These are phyloP conservation scores for Mungos mungo DNA, from an alignment of 2,113 vertebrate species.

Conservation along the genomic window DNA sequence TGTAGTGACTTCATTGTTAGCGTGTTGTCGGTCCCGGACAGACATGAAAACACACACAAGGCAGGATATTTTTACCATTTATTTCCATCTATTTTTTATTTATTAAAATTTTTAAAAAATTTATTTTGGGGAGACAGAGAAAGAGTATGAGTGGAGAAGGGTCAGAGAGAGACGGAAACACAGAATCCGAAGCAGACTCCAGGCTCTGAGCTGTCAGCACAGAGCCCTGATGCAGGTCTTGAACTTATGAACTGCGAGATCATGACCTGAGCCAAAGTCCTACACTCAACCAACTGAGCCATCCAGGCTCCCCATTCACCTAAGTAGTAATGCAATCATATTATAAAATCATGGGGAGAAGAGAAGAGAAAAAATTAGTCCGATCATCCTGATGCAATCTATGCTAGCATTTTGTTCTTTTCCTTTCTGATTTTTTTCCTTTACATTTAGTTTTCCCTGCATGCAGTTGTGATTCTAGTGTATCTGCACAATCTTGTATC, in stretches of 20 bases:
- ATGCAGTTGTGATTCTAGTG: not conserved
- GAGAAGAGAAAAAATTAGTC: not conserved
- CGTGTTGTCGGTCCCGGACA: not conserved
- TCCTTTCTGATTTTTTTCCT: slow-evolving; percentile 5
- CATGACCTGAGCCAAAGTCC: no score
- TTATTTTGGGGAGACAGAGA: no score
- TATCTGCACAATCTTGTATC: not conserved
- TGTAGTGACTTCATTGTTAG: not conserved
- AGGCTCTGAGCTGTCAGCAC: no score
- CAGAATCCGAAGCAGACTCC: no score
- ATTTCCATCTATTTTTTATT: not conserved
- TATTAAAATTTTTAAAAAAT: no score
- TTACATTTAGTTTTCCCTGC: slow-evolving; percentile 1
- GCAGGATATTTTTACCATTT: not conserved
- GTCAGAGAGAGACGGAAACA: no score
- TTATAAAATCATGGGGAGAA: not conserved
- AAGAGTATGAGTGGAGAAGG: no score
- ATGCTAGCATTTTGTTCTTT: not conserved
- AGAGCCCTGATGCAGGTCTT: no score
- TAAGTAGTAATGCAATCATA: not conserved
- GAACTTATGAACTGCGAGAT: no score
- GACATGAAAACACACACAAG: not conserved
- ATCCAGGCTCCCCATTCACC: not conserved
- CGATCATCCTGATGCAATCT: not conserved
- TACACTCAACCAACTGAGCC: no score